Base-by-base conservation (phyloP, 1,140 invertebrate genomes). In the Vollenhovia emeryi region DNA sequence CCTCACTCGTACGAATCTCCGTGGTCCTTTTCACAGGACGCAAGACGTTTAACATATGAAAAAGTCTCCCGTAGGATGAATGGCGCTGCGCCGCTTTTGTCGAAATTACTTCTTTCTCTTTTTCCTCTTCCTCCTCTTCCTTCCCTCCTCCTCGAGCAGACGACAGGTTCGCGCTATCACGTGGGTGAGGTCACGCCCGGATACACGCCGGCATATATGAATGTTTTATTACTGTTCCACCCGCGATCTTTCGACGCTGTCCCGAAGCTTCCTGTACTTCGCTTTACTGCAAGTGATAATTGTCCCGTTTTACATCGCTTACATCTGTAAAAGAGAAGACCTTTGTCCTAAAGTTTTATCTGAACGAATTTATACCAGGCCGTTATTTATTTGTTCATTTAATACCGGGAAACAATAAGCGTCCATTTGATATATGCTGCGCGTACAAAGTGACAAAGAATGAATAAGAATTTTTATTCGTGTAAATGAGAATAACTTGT, bases 41-140 rank as follows among this genome's bases (percentile, higher is more conserved):
- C 78, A 87, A 82, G 86, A 87, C 89, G 78, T 86, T 91, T 91
- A 91, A 90, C 90, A 91, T 91, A 91, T 91, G 89, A 91, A 91
- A 91, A 87, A 89, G 88, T 91, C 84, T 76, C 50, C 59, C 50
- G 64, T 75, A 74, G 87, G 73, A 89, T 91, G 89, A 91, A 90
- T 88, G 76, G 86, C 85, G 48, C 36, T 52, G 69, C 83, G 84
- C 64, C 52, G 82, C 91, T 90, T 92, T 92, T 92, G 91, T 92
- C 76, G 76, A 52, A 79, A 90, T 90, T 85, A 68, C 78, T 88
- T 87, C 86, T 88, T 89, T 76, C 89, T 86, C 68, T 79, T 89
- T 74, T 86, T 87, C 64, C 84, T 87, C 86, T 9, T 86, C 55
- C 30, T 79, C 75, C 27, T 68, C 76, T 43, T 43, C 64, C 76